Evolutionary conservation across 2,113 vertebrate species (phyloP).

Genomic region (Xenotilapia caudafasciata): DNA sequence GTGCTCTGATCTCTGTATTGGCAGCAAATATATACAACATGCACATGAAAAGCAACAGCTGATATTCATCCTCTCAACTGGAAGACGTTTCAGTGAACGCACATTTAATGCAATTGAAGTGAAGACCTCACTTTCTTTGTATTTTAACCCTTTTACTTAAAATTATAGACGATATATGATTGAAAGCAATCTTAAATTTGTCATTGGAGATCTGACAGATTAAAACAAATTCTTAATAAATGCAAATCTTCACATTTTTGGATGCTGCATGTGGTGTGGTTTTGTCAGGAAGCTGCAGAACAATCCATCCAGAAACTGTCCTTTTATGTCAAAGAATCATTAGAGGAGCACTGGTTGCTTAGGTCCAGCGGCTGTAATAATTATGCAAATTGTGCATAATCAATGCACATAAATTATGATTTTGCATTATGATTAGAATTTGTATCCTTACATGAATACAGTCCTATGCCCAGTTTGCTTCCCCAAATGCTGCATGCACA

Average conservation of each 20-base stretch:
- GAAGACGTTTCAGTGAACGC: too few species aligned
- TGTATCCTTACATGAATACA: neutral
- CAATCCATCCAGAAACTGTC: neutral
- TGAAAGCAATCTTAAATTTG: neutral
- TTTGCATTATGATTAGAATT: neutral
- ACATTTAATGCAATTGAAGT: too few species aligned
- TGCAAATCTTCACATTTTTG: neutral
- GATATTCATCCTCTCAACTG: too few species aligned
- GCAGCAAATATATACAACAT: neutral
- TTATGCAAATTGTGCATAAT: neutral
- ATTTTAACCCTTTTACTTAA: neutral
- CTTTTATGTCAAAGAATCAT: neutral
- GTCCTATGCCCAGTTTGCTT: neutral
- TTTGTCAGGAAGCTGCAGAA: neutral
- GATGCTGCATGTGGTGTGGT: neutral
- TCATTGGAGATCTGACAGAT: neutral
- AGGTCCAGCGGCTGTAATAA: neutral
- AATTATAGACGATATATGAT: neutral
- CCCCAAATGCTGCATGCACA: neutral
- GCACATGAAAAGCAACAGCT: neutral
- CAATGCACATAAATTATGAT: neutral
- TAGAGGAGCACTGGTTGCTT: neutral
- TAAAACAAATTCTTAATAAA: neutral
- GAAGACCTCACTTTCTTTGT: rapidly evolving
- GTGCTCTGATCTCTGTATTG: neutral